Conservation (phyloP, 37 sponge, comb jelly and placozoan genomes). For the Ephydatia muelleri region DNA sequence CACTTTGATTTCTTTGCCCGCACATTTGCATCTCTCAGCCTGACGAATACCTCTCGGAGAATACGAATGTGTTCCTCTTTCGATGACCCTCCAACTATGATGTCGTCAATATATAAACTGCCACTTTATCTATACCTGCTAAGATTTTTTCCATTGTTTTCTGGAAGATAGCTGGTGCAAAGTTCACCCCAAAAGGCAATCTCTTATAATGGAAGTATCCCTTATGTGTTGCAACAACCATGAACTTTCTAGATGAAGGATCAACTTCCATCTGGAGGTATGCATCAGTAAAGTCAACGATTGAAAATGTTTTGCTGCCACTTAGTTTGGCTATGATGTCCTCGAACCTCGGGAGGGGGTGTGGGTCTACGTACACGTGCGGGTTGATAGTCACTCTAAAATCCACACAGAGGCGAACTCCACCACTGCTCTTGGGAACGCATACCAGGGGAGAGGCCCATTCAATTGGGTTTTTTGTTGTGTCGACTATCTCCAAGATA, state of each 20-base stretch:
- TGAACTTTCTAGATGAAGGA: background rate
- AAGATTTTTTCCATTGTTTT: background rate
- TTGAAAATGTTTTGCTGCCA: too few species aligned
- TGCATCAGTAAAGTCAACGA: background rate
- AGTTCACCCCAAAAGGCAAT: slow-evolving; percentile 5
- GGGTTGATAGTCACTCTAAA: too few species aligned
- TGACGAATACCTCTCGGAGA: background rate
- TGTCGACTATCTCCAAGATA: too few species aligned
- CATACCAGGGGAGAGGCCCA: background rate
- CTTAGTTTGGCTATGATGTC: too few species aligned
- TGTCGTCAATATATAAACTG: background rate
- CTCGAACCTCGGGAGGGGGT: too few species aligned
- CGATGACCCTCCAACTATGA: background rate
- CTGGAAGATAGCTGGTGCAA: background rate
- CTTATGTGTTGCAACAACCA: background rate
- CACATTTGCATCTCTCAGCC: background rate
- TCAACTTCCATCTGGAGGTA: background rate
- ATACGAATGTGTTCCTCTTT: background rate
- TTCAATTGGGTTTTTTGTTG: too few species aligned
- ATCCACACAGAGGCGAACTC: too few species aligned
- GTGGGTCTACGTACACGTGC: too few species aligned
- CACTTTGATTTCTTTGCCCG: background rate
- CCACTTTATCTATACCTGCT: background rate
- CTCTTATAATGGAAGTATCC: background rate
- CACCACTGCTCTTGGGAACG: background rate